Conservation (phyloP, 2,113 vertebrate genomes). For the Numenius arquata region DNA sequence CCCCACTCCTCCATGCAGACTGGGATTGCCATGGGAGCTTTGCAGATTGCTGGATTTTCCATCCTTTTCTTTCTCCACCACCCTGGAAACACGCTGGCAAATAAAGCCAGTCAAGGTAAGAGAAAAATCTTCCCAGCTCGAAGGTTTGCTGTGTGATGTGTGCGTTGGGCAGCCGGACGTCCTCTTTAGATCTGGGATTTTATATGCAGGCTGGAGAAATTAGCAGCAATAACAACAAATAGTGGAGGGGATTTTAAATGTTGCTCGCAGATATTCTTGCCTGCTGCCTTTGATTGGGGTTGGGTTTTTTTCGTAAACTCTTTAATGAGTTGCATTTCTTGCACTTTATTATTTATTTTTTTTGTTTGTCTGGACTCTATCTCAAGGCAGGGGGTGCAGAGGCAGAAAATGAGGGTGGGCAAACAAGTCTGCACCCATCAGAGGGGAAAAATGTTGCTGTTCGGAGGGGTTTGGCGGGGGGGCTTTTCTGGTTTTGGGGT, state of each 20-base stretch:
- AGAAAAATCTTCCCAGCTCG: background rate
- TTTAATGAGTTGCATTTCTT: background rate
- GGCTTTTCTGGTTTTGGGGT: background rate
- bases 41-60: slow-evolving; percentile 85
- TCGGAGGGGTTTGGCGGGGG: background rate
- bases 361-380: background rate
- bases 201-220: slow-evolving; percentile 11
- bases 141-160: slow-evolving; percentile 29
- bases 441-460: background rate
- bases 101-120: slow-evolving; percentile 91
- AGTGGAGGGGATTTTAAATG: slow-evolving; percentile 20
- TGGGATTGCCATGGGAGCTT: slow-evolving; percentile 81
- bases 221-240: slow-evolving; percentile 10
- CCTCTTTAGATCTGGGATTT: background rate
- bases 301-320: background rate
- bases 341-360: background rate
- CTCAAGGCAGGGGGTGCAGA: background rate
- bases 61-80: slow-evolving; percentile 86
- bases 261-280: background rate
- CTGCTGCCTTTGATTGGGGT: background rate
- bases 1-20: slow-evolving; percentile 45
- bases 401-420: background rate
- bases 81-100: slow-evolving; percentile 80
- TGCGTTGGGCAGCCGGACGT: background rate
- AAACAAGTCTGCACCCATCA: background rate